These are phyloP conservation scores for Gambusia yucatana DNA, from an alignment of 2,797 vertebrate genomes.

Conservation along the genomic window DNA sequence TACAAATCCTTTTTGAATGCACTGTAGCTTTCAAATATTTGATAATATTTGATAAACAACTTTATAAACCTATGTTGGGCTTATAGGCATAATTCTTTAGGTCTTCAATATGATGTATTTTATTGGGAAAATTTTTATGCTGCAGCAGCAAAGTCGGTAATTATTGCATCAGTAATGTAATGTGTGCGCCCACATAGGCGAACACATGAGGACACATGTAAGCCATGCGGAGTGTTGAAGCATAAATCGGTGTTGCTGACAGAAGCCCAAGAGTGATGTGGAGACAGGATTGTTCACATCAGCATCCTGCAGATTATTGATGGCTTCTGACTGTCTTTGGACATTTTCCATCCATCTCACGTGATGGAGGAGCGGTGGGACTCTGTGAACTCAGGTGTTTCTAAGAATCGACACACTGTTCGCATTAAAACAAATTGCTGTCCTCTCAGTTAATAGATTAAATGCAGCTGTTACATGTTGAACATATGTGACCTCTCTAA, in stretches of 20 bases:
- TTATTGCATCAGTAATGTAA: slow-evolving; percentile 8
- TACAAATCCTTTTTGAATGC: background rate
- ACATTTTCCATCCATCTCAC: slow-evolving; percentile 48
- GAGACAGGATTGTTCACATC: slow-evolving; percentile 60
- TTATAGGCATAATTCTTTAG: background rate
- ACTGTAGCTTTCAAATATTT: background rate
- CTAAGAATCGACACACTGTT: slow-evolving; percentile 38
- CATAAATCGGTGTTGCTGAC: slow-evolving; percentile 62
- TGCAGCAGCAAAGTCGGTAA: slow-evolving; percentile 1
- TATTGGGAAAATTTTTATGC: background rate
- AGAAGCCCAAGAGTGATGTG: slow-evolving; percentile 46
- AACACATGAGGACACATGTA: slow-evolving; percentile 35
- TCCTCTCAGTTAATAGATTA: slow-evolving; percentile 16
- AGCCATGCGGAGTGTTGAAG: slow-evolving; percentile 33
- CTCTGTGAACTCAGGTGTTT: slow-evolving; percentile 43
- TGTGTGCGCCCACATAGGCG: slow-evolving; percentile 20
- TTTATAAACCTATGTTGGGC: background rate
- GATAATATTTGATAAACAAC: background rate
- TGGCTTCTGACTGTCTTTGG: slow-evolving; percentile 48
- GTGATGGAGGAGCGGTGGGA: slow-evolving; percentile 35
- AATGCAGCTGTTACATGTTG: slow-evolving; percentile 29
- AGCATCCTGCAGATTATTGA: slow-evolving; percentile 69
- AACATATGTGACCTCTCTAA: slow-evolving; percentile 6
- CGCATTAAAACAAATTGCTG: slow-evolving; percentile 29
- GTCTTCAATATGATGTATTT: background rate